Evolutionary conservation across 2,797 vertebrate genomes (phyloP).

Genomic region (Etheostoma perlongum): DNA sequence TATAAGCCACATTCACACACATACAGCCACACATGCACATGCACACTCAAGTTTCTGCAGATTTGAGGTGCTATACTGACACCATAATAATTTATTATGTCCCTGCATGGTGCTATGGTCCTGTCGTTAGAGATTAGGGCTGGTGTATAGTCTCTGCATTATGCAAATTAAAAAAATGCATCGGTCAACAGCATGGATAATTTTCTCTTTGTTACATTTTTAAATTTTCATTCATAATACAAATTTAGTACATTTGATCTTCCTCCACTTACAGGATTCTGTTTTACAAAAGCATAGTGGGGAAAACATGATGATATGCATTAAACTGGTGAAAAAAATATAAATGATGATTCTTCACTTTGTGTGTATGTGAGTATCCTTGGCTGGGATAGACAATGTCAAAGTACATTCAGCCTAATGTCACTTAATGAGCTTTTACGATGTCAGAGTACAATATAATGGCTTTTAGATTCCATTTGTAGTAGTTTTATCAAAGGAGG

Average conservation of each 20-base stretch:
- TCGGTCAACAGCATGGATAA: neutral
- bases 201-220: neutral
- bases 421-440: constrained; percentile 9
- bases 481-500: constrained; percentile 7
- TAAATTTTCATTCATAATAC: neutral
- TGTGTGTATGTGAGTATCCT: neutral
- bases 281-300: constrained; percentile 3
- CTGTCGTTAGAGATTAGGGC: constrained; percentile 27
- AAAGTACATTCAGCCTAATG: constrained; percentile 11
- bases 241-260: neutral
- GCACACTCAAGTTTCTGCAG: constrained; percentile 40
- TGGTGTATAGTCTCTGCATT: constrained; percentile 4
- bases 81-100: constrained; percentile 60
- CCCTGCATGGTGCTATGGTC: constrained; percentile 15
- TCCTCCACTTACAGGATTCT: neutral
- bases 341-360: constrained; percentile 3
- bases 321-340: neutral
- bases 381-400: neutral
- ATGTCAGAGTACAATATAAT: neutral
- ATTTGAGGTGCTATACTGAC: constrained; percentile 40
- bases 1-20: constrained; percentile 34
- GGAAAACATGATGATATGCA: neutral
- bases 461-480: constrained; percentile 16
- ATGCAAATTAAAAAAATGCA: neutral
- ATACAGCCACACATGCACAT: constrained; percentile 21